Conservation (phyloP, 1,140 invertebrate species). For the Cotesia chilonis region DNA sequence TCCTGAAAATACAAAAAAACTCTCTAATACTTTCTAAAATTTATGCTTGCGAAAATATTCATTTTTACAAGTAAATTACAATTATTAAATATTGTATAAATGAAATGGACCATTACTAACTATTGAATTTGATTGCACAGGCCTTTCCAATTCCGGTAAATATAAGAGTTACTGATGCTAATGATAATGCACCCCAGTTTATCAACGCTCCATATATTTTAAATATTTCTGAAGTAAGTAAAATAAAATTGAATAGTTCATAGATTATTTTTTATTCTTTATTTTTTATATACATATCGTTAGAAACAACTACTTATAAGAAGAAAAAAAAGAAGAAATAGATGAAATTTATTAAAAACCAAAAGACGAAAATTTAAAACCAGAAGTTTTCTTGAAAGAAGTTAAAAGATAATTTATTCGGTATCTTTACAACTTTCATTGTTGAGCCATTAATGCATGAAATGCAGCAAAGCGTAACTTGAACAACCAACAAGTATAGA, state of each 20-base stretch:
- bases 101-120: conserved; percentile 6
- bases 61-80: neutral
- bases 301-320: neutral
- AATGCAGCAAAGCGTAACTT: conserved; percentile 38
- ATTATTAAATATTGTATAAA: conserved; percentile 28
- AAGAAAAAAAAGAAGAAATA: neutral
- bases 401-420: conserved; percentile 27
- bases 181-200: conserved; percentile 89
- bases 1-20: neutral
- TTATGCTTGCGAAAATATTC: neutral
- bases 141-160: conserved; percentile 89
- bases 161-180: conserved; percentile 90
- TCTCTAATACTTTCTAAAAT: conserved; percentile 31
- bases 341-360: neutral
- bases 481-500: conserved; percentile 14
- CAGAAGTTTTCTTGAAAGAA: conserved; percentile 12
- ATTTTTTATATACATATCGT: conserved; percentile 7
- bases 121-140: conserved; percentile 62
- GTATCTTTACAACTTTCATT: conserved; percentile 36
- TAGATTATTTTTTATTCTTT: conserved; percentile 12
- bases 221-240: conserved; percentile 80
- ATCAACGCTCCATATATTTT: conserved; percentile 82
- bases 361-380: neutral
- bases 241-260: neutral
- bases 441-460: conserved; percentile 40